These are phyloP conservation scores for Antennarius maculatus DNA, from an alignment of 2,797 vertebrate genomes.

Conservation along the genomic window DNA sequence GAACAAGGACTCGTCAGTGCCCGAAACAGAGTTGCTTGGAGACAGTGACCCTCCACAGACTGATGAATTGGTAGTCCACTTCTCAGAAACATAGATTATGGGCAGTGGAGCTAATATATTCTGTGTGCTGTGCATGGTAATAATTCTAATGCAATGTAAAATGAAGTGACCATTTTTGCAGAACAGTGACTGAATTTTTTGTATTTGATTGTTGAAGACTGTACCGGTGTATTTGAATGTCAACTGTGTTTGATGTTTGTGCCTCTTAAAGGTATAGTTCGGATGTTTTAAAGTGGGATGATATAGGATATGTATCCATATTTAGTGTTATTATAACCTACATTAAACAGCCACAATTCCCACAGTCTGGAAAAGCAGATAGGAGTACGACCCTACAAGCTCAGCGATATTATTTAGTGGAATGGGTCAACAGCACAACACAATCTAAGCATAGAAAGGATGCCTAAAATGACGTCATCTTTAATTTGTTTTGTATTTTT, in stretches of 20 bases:
- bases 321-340: too few species aligned
- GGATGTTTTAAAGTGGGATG: not conserved
- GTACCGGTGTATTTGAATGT: constrained; percentile 40
- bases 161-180: constrained; percentile 67
- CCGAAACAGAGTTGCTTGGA: constrained; percentile 92
- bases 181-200: constrained; percentile 69
- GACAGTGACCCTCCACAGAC: constrained; percentile 87
- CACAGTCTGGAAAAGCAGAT: too few species aligned
- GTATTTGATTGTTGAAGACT: constrained; percentile 50
- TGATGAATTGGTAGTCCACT: constrained; percentile 61
- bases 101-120: constrained; percentile 40
- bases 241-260: constrained; percentile 37
- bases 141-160: constrained; percentile 44
- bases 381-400: too few species aligned
- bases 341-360: too few species aligned
- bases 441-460: too few species aligned
- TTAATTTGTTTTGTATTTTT: too few species aligned
- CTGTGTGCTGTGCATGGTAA: constrained; percentile 49
- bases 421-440: not conserved
- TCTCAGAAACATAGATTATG: constrained; percentile 62
- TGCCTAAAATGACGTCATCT: too few species aligned
- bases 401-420: not conserved
- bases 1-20: constrained; percentile 85
- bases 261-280: constrained; percentile 24
- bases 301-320: not conserved